Conservation (phyloP, 2,113 vertebrate species). For the Vulpes lagopus region DNA sequence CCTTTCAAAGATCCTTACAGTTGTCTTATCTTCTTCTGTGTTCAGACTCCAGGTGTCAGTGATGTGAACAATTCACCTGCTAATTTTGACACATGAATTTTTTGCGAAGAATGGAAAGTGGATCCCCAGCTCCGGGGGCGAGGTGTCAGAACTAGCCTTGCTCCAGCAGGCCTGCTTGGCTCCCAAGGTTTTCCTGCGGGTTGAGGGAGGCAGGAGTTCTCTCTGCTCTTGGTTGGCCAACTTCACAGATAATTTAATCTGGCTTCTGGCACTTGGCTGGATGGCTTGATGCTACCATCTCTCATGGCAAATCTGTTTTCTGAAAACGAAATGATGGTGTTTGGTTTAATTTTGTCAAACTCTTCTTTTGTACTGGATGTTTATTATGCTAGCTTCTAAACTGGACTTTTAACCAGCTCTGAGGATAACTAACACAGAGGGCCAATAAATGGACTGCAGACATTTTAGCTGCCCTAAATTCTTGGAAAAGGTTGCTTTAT, state of each 20-base stretch:
- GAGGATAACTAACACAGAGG: conserved; percentile 53
- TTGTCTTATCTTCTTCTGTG: neutral
- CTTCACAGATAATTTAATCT: conserved; percentile 17
- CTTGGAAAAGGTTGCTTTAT: conserved; percentile 45
- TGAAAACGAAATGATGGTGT: conserved; percentile 35
- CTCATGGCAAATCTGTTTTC: conserved; percentile 16
- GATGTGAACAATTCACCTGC: neutral
- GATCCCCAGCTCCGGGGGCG: neutral
- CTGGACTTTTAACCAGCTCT: conserved; percentile 41
- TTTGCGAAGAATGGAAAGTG: neutral
- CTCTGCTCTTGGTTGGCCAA: neutral
- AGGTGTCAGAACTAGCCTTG: neutral
- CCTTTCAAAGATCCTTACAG: neutral
- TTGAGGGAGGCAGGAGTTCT: neutral
- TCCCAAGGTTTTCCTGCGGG: neutral
- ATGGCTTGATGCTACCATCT: neutral
- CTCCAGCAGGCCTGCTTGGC: neutral
- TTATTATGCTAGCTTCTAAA: conserved; percentile 38
- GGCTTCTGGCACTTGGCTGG: neutral
- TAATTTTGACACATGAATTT: neutral
- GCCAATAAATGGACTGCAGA: conserved; percentile 33
- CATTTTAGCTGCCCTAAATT: conserved; percentile 47
- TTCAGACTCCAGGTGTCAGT: neutral
- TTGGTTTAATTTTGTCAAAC: neutral
- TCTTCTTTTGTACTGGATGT: neutral